Base-by-base conservation (phyloP, 2,888 invertebrate genomes). In the Cerceris ruficornis region DNA sequence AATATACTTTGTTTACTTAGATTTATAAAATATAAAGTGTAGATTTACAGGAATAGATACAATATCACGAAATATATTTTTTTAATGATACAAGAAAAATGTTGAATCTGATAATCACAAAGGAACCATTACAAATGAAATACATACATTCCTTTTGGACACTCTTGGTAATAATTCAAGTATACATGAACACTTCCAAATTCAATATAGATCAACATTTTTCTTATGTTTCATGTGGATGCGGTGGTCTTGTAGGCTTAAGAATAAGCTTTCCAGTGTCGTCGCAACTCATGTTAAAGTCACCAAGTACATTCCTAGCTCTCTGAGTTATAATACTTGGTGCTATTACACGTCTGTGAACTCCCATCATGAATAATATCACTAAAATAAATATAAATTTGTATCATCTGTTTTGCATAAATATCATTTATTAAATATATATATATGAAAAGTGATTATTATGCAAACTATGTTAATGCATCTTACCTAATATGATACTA, bases 221-320 rank as follows among this genome's bases (percentile, higher is more conserved):
- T 73, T 71, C 77, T 86, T 87, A 92, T 75, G 90, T 91, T 74
- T 92, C 92, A 62, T 91, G 92, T 11, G 90, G 89, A 87, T 92
- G 92, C 9, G 90, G 84, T 46, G 91, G 91, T 86, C 92, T 87
- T 39, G 92, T 91, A 1, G 98, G 98, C 92, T 98, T 98, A 49
- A 99, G 93, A 88, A 99, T 98, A 62, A 99, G 94, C 93, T 98
- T 98, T 73, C 98, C 98, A 43, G 98, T 98, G 91, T 99, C 98
- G 91, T 98, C 98, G 93, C 99, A 99, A 39, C 98, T 98, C 98
- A 99, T 98, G 93, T 99, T 99, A 93, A 98, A 99, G 93, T 99
- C 98, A 57, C 96, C 96, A 68, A 99, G 94, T 1, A 98, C 98
- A 65, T 95, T 95, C 75, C 98, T 94, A 58, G 98, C 98, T 82